Base-by-base conservation (phyloP, 2,113 vertebrate genomes). In the Psophia crepitans region DNA sequence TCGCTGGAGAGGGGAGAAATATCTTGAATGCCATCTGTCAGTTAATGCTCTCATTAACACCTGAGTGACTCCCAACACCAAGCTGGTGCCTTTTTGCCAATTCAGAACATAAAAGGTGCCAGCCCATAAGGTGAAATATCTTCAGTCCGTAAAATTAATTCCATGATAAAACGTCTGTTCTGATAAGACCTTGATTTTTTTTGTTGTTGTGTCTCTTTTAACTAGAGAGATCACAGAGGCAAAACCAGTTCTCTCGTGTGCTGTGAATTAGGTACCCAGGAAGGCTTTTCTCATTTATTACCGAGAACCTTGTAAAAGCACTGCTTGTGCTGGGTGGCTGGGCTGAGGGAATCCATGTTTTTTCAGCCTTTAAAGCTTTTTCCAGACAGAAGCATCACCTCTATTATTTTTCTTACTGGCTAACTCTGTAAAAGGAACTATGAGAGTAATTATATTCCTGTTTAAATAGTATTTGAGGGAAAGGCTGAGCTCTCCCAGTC, bases 31-130 rank as follows among this genome's bases (percentile, higher is more conserved):
- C 96, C 93, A 95, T 96, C 91, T 97, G 91, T 74, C 91, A 94
- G 39, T 95, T 94, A 96, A 93, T 96, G 71, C 93, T 96, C 95
- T 97, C 97, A 92, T 97, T 97, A 97, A 96, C 97, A 97, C 97
- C 95, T 97, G 95, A 92, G 92, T 92, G 92, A 93, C 85, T 97
- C 89, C 65, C 89, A 87, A 66, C 91, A 83, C 84, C 90, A 87
- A 95, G 54, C 91, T 97, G 93, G 63, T 83, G 66, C 58, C 79
- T 95, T 95, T 95, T 93, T 94, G 90, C 87, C 92, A 91, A 85
- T 89, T 93, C 81, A 90, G 76, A 91, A 89, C 80, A 63, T 94
- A 78, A 83, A 95, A 93, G 71, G 76, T 93, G 88, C 75, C 73
- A 95, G 73, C 82, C 89, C 84, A 90, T 92, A 87, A 96, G 81